Evolutionary conservation across 2,888 invertebrate genomes (phyloP).

Genomic region (Eudasyphora cyanicolor): DNA sequence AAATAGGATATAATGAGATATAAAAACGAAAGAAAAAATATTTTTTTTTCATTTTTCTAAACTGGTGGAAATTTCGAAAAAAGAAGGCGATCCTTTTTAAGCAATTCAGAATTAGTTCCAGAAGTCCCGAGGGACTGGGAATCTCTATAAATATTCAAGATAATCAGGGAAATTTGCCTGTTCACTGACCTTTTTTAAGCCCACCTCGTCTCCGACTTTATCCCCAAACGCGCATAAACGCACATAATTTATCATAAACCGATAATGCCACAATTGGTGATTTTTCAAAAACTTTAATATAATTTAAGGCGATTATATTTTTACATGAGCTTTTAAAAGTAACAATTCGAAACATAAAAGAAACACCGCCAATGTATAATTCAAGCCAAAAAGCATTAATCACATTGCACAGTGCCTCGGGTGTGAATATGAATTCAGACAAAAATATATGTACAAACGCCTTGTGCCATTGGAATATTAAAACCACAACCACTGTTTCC

Average conservation of each 20-base stretch:
- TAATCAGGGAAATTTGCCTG: no score
- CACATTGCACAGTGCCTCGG: neutral
- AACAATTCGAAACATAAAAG: neutral
- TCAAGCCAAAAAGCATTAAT: neutral
- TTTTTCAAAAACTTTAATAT: slow-evolving; percentile 19
- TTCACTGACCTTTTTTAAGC: no score
- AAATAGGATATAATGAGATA: no score
- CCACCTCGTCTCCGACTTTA: neutral
- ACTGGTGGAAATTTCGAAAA: no score
- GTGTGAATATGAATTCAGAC: neutral
- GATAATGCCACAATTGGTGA: neutral
- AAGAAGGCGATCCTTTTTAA: no score
- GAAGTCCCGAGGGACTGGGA: no score
- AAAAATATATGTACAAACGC: neutral
- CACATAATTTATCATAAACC: slow-evolving; percentile 15
- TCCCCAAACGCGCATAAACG: neutral
- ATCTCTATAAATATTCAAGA: no score
- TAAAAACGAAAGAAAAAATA: no score
- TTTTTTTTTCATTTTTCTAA: no score
- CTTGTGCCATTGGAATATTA: no score
- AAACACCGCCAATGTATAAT: neutral
- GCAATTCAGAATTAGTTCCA: no score
- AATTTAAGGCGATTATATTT: slow-evolving; percentile 16
- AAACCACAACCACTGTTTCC: neutral
- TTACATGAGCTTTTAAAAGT: slow-evolving; percentile 8